Evolutionary conservation across 2,888 invertebrate species (phyloP), one percentile per base, ranked within the genome.

Genomic region (Hirtodrosophila confusa): DNA sequence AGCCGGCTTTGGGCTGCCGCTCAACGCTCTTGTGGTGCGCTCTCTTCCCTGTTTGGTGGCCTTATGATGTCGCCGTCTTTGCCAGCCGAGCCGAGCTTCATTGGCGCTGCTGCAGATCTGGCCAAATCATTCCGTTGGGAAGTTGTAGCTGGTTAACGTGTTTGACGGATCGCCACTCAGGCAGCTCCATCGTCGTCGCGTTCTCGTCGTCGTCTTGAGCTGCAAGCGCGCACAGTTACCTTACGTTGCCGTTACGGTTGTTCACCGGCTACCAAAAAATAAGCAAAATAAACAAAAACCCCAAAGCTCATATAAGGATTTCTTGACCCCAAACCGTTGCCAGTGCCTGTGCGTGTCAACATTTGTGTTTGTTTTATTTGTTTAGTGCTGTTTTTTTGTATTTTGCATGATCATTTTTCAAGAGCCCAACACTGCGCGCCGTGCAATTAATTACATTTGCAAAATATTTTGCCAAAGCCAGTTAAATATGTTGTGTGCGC

Each of bases 111-210:
- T 72, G 85, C 69, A 75, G 80, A 75, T 75, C 80, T 73, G 78
- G 63, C 75, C 73, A 73, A 75, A 75, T 88, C 87, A 84, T 87
- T 84, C 82, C 85, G 87, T 61, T 85, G 86, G 56, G 58, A 72
- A 73, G 88, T 71, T 69, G 76, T 75, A 83, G 80, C 74, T 74
- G 69, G 72, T 53, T 58, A 88, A 78, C 88, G 88, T 80, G 82
- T 75, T 50, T 56, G 55, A 64, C 80, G 86, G 58, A 71, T 61
- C 60, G 65, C 64, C 27, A 31, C 23, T 56, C 31, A 39, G 27
- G 27, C 44, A 44, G 27, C 39, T 17, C 24, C 23, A 39, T 55
- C 44, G 43, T 43, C 40, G 44, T 56, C 12, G 31, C 9, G 50
- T 49, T 12, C 24, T 39, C 8, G 44, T 31, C 9, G 24, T 62